Conservation (phyloP, 2,888 invertebrate species). For the Branchellion lobata region DNA sequence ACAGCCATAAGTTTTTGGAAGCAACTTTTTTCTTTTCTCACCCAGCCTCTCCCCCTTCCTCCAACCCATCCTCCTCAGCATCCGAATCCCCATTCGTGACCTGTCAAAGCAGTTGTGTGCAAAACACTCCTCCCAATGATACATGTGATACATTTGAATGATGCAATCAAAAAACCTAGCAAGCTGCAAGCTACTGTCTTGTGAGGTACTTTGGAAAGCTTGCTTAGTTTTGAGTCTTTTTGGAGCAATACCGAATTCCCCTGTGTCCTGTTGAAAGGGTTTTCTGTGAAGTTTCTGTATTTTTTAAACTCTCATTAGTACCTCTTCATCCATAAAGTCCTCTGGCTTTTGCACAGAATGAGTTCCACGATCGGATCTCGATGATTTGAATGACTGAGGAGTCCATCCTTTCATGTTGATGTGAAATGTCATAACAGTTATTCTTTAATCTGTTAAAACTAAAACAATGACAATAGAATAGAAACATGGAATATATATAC, state of each 20-base stretch:
- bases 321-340: constrained; percentile 97
- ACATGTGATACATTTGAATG: background rate
- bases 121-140: background rate
- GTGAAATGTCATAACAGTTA: too few relatives aligned
- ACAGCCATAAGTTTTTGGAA: constrained; percentile 56
- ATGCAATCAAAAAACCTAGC: background rate
- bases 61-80: constrained; percentile 90
- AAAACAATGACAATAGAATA: too few relatives aligned
- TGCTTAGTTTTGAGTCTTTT: constrained; percentile 64
- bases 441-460: too few relatives aligned
- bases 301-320: constrained; percentile 53
- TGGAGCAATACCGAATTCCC: constrained; percentile 92
- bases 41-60: constrained; percentile 83
- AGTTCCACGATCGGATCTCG: constrained; percentile 72
- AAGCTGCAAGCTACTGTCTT: too few relatives aligned
- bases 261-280: constrained; percentile 69
- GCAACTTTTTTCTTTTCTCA: constrained; percentile 57
- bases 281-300: too few relatives aligned
- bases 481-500: too few relatives aligned
- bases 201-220: background rate
- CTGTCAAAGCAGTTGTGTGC: background rate
- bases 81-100: constrained; percentile 72
- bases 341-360: constrained; percentile 72
- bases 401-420: constrained; percentile 72
- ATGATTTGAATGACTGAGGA: constrained; percentile 86